Conservation (phyloP, 2,888 invertebrate species). For the Conistra vaccinii region DNA sequence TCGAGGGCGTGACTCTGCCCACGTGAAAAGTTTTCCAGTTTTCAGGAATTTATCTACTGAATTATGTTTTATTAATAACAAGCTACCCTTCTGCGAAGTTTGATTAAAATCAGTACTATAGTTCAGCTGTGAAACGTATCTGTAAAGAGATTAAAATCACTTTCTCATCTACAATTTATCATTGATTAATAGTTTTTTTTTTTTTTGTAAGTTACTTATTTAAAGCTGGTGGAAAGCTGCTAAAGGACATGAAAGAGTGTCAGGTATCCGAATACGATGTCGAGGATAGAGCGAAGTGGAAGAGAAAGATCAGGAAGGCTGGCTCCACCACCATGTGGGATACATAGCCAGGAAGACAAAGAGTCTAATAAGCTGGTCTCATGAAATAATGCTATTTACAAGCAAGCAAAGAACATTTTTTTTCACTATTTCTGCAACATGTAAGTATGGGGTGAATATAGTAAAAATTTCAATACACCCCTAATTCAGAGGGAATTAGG, state of each 20-base stretch:
- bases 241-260: no score
- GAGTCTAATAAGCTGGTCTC: no score
- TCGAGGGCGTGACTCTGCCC: neutral
- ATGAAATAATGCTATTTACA: neutral
- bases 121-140: neutral
- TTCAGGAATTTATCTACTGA: neutral
- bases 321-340: no score
- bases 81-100: neutral
- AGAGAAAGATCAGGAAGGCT: no score
- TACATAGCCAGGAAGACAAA: no score
- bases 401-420: neutral
- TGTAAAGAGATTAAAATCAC: no score
- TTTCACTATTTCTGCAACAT: neutral
- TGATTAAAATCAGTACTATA: neutral
- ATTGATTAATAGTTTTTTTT: neutral
- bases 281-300: no score
- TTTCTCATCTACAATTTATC: neutral
- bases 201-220: neutral
- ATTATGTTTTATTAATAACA: neutral
- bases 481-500: neutral
- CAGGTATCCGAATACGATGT: no score
- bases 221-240: no score
- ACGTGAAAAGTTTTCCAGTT: neutral
- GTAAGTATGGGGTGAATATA: neutral
- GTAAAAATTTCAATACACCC: neutral